phyloP scores from a whole-genome alignment of 2,888 invertebrate genomes.

The Drosophila rubida region DNA sequence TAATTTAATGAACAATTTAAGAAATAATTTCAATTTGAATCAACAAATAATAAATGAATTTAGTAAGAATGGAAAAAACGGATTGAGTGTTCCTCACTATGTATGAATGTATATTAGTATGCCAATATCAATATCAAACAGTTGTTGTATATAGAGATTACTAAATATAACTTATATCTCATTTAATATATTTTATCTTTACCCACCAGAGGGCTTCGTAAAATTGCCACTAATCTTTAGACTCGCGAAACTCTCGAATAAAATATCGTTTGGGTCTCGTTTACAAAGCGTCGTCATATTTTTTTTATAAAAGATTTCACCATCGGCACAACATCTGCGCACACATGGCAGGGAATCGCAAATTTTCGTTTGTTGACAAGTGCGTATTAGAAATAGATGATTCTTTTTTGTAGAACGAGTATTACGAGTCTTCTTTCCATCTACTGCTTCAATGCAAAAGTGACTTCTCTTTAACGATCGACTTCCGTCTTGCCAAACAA shows the following conservation, averaged over 20 bases:
- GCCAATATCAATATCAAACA: too few species aligned
- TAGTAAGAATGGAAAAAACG: too few species aligned
- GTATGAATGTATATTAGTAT: too few species aligned
- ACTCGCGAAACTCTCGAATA: slow-evolving; percentile 77
- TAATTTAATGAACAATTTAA: too few species aligned
- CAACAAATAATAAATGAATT: too few species aligned
- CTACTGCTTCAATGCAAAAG: slow-evolving; percentile 82
- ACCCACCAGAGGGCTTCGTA: slow-evolving; percentile 79
- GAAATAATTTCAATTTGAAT: too few species aligned
- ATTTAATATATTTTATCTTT: neutral
- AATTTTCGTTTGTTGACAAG: slow-evolving; percentile 60
- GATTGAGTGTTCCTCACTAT: too few species aligned
- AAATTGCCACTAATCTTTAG: slow-evolving; percentile 75
- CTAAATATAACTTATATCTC: neutral
- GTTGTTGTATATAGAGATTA: too few species aligned
- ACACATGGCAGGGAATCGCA: slow-evolving; percentile 80
- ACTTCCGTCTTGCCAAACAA: slow-evolving; percentile 52
- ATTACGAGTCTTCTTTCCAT: slow-evolving; percentile 21
- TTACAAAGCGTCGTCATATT: slow-evolving; percentile 77
- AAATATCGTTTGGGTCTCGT: slow-evolving; percentile 63
- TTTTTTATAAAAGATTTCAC: slow-evolving; percentile 75
- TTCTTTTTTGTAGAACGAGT: slow-evolving; percentile 1
- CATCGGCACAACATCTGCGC: slow-evolving; percentile 81
- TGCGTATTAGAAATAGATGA: slow-evolving; percentile 65
- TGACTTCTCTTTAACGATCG: slow-evolving; percentile 57